Evolutionary conservation across 2,797 vertebrate species (phyloP).

Genomic region (Cynodonichthys magdalenae): DNA sequence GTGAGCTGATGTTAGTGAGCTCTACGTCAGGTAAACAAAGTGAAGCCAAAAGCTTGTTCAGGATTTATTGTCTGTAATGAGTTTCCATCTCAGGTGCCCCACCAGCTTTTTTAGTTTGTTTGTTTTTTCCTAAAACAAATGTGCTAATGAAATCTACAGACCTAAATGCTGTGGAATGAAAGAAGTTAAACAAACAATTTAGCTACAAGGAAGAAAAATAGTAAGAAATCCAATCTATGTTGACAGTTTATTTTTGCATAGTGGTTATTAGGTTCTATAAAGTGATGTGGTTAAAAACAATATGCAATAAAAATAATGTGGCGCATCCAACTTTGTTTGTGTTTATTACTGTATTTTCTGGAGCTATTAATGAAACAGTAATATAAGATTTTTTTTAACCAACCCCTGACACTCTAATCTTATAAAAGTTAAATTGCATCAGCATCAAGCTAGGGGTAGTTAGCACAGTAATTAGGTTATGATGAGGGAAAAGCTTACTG

Average conservation of each 20-base stretch:
- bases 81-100: not conserved
- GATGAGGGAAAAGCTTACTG: not conserved
- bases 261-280: not conserved
- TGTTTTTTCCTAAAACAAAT: not conserved
- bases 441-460: not conserved
- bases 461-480: not conserved
- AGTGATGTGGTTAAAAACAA: not conserved
- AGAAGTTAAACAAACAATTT: not conserved
- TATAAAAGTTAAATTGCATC: not conserved
- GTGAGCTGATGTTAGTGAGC: not conserved
- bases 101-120: not conserved
- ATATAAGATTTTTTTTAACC: not conserved
- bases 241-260: not conserved
- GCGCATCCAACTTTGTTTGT: not conserved
- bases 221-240: not conserved
- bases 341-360: not conserved
- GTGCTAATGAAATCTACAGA: not conserved
- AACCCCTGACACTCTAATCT: not conserved
- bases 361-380: not conserved
- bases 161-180: not conserved
- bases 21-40: not conserved
- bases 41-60: not conserved
- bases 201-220: not conserved
- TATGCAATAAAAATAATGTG: not conserved
- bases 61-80: not conserved